Base-by-base conservation (phyloP, 2,888 invertebrate genomes). In the Lypha dubia region DNA sequence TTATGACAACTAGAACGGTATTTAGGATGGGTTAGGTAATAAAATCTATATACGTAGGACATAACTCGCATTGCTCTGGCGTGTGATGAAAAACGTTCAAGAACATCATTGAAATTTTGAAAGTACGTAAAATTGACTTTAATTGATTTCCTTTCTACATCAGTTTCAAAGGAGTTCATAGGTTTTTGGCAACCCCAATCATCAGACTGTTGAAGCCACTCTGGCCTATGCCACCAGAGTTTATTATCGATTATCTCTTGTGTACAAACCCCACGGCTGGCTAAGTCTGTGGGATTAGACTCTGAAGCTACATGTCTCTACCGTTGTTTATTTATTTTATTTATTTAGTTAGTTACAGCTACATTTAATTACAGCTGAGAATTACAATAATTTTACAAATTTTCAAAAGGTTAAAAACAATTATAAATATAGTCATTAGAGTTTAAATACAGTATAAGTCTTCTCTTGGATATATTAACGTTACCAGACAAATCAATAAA, bases 241-340 rank as follows among this genome's bases (percentile, higher is more conserved):
- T 63, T 13, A 44, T 65, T 76, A 3, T 58, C 17, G 5, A 56
- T 4, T n/a, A 81, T 28, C 8, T 70, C 63, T 32, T 81, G 62
- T 13, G 75, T 63, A 3, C 9, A 38, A 5, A 49, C 32, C 0
- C 75, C 75, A 13, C 70, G 62, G 44, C 75, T 83, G 20, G 67
- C 77, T n/a, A 77, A 32, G 62, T 83, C 71, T 1, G 77, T 73
- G 0, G 83, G 77, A 46, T 83, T 77, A 44, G 35, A 17, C n/a
- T 68, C 53, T 7, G 83, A 74, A 3, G 32, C 28, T 15, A 83
- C 53, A 32, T 77, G 67, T 17, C 15, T 20, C 73, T 67, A 73
- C 2, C 22, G 6, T 6, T 49, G 20, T n/a, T n/a, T n/a, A n/a
- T n/a, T n/a, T n/a, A n/a, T n/a, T n/a, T n/a, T n/a, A n/a, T n/a